Evolutionary conservation across 2,797 vertebrate genomes (phyloP).

Genomic region (Myotis vivesi): DNA sequence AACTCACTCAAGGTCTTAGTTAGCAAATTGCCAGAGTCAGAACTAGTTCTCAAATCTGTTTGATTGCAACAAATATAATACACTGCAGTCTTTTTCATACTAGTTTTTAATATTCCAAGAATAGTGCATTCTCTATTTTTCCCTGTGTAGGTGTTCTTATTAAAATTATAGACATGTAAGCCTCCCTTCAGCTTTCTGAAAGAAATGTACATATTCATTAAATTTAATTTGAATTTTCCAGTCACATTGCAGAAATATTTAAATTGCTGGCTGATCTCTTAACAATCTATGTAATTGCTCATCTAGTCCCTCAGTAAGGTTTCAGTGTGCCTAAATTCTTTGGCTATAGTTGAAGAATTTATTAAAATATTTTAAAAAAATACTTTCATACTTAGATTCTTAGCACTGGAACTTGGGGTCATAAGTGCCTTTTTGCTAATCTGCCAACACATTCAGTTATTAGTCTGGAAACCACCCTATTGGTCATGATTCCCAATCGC

Average conservation of each 20-base stretch:
- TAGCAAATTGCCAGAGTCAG: background rate
- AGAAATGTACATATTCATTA: constrained; percentile 58
- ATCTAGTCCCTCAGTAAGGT: constrained; percentile 5
- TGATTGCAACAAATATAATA: background rate
- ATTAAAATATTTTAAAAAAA: constrained; percentile 37
- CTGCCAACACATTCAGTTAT: background rate
- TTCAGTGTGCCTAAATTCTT: background rate
- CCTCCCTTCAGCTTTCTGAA: constrained; percentile 13
- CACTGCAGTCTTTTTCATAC: background rate
- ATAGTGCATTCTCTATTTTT: background rate
- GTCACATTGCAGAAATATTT: constrained; percentile 45
- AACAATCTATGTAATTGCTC: constrained; percentile 34
- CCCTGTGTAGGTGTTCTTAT: background rate
- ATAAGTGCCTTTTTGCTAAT: background rate
- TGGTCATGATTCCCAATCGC: background rate
- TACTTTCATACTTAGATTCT: background rate
- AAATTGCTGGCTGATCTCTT: constrained; percentile 14
- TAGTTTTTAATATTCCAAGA: constrained; percentile 13
- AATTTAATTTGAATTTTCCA: constrained; percentile 63
- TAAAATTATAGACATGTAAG: constrained; percentile 11
- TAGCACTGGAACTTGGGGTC: background rate
- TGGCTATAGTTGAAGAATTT: background rate
- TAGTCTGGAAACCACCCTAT: background rate
- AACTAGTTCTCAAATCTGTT: background rate
- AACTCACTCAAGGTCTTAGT: background rate